These are phyloP conservation scores for Troglohyphantes excavatus DNA, from an alignment of 2,888 invertebrate genomes.

Conservation along the genomic window DNA sequence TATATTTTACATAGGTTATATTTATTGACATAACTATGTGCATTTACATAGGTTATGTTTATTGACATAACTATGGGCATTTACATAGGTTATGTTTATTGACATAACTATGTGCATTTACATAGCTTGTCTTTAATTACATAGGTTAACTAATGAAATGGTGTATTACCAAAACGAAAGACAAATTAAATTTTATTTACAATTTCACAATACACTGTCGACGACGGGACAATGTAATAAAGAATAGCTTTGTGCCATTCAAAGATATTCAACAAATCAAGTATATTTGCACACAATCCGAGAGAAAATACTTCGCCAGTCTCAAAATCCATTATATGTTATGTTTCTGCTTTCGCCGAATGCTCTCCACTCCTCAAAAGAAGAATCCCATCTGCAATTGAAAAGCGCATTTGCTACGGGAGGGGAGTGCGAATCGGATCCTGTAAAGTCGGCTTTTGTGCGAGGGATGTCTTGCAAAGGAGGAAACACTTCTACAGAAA, in stretches of 20 bases:
- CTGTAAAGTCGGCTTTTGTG: background rate
- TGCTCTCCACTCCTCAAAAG: background rate
- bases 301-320: background rate
- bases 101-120: no score
- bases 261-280: constrained; percentile 4
- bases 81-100: no score
- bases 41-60: no score
- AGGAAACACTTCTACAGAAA: background rate
- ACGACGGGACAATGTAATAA: no score
- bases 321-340: background rate
- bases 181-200: no score
- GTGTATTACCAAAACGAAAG: no score
- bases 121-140: no score
- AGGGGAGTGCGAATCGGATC: background rate
- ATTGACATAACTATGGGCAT: no score
- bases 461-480: background rate
- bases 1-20: no score
- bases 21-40: no score
- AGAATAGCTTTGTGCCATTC: background rate
- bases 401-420: background rate
- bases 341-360: background rate
- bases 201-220: no score
- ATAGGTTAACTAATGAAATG: no score
- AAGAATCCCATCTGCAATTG: constrained; percentile 9
- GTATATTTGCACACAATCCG: background rate